phyloP scores from a whole-genome alignment of 2,113 vertebrate genomes.

The Solenodon paradoxus region DNA sequence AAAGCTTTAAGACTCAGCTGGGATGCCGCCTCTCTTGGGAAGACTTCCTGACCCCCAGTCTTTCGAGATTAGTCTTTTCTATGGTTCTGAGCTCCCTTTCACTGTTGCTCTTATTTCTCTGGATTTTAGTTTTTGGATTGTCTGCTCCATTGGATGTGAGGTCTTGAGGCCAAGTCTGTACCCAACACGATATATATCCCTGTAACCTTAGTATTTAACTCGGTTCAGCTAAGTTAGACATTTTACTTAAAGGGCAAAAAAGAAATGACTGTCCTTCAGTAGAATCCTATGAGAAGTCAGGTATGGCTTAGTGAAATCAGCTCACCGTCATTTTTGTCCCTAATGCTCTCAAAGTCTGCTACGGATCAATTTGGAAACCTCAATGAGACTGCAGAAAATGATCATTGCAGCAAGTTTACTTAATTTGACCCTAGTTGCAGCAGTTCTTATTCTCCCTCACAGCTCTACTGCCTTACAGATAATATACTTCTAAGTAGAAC shows the following conservation, averaged over 20 bases:
- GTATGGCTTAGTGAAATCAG: not conserved
- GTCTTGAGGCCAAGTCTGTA: not conserved
- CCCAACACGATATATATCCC: not conserved
- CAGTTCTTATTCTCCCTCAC: not conserved
- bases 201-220: not conserved
- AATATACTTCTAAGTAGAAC: not conserved
- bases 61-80: not conserved
- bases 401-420: not conserved
- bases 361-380: not conserved
- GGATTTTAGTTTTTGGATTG: slow-evolving; percentile 45
- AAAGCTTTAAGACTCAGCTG: not conserved
- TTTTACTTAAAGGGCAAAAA: not conserved
- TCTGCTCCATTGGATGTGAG: not conserved
- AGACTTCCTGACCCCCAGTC: not conserved
- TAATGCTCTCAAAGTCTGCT: not conserved
- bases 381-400: not conserved
- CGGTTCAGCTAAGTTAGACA: not conserved
- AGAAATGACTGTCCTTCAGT: not conserved
- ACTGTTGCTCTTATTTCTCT: not conserved
- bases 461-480: not conserved
- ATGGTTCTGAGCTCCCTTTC: not conserved
- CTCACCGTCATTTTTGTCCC: not conserved
- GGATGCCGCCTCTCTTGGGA: not conserved
- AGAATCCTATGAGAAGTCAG: not conserved
- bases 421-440: not conserved